Evolutionary conservation across 30 jellyfish, hydroid and myxozoan genomes (phyloP), one percentile per base, ranked within the genome.

Genomic region (Nemopilema nomurai): DNA sequence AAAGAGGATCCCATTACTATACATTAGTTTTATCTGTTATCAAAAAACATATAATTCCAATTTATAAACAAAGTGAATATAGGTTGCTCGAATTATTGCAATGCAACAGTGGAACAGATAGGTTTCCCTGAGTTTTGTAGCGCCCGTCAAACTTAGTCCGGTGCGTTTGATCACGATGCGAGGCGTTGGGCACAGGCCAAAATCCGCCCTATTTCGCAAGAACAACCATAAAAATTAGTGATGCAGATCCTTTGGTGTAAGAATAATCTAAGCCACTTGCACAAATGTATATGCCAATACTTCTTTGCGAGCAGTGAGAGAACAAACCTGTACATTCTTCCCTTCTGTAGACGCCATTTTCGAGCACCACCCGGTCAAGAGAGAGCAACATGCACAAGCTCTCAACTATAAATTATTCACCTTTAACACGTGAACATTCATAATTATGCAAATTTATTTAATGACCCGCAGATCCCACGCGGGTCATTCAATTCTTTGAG

Each of bases 301-400:
- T 27, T 70, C 66, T 26, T 23, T 41, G 21, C 28, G 82, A 27
- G 74, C 71, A 84, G 68, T 73, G 85, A 84, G 77, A n/a, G 87
- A 84, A 84, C 93, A 84, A 84, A 84, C 93, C 93, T 84, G 70
- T 50, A 51, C 87, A 50, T 41, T 82, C 24, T 57, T 62, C 25
- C 16, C 82, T 26, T 41, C 72, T 8, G 87, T 62, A 17, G 87
- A 84, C 93, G 93, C 93, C 93, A 84, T 84, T 52, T 84, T 84
- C 26, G 82, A 62, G 93, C 81, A 73, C 78, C 93, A 73, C 93
- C 93, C 93, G 93, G 87, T 84, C 84, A 84, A 74, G 83, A 83
- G 93, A 68, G 72, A 51, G 89, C 51, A 80, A 25, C 89, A 84
- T 68, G 93, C 87, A 84, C 87, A 84, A 84, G 66, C 87, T 29